These are phyloP conservation scores for Pitta sordida DNA, from an alignment of 2,113 vertebrate genomes.

Conservation along the genomic window DNA sequence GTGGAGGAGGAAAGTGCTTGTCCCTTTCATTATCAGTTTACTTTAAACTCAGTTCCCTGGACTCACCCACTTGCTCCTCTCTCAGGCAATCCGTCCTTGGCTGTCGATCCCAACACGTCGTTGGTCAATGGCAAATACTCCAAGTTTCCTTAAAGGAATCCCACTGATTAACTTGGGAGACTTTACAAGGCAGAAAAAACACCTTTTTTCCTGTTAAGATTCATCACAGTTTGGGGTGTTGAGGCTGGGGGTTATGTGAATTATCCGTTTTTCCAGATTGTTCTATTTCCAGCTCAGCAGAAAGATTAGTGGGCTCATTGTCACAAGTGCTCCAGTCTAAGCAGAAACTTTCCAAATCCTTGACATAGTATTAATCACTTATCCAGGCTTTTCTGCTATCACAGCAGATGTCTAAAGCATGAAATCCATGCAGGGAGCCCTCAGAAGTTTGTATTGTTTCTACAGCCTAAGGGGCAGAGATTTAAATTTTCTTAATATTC, in stretches of 20 bases:
- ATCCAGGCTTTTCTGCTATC: background rate
- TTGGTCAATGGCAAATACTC: background rate
- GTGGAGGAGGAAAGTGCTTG: background rate
- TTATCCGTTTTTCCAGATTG: background rate
- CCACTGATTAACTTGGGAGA: background rate
- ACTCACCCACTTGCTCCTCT: background rate
- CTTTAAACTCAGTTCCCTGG: background rate
- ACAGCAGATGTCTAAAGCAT: constrained; percentile 29
- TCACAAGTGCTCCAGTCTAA: background rate
- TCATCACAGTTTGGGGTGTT: background rate
- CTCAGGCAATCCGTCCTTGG: background rate
- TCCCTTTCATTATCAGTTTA: background rate
- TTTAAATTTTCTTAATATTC: constrained; percentile 14
- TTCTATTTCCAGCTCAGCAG: background rate
- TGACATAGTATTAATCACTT: background rate
- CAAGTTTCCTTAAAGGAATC: background rate
- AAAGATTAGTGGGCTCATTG: background rate
- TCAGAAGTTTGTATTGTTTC: constrained; percentile 36
- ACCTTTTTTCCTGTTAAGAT: background rate
- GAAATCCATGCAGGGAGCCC: background rate
- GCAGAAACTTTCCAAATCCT: constrained; percentile 20
- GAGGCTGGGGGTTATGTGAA: background rate
- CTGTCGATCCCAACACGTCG: background rate
- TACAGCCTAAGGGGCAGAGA: background rate
- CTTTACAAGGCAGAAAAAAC: background rate